Base-by-base conservation (phyloP, 92 coral and sea anemone genomes). In the Metridium senile region DNA sequence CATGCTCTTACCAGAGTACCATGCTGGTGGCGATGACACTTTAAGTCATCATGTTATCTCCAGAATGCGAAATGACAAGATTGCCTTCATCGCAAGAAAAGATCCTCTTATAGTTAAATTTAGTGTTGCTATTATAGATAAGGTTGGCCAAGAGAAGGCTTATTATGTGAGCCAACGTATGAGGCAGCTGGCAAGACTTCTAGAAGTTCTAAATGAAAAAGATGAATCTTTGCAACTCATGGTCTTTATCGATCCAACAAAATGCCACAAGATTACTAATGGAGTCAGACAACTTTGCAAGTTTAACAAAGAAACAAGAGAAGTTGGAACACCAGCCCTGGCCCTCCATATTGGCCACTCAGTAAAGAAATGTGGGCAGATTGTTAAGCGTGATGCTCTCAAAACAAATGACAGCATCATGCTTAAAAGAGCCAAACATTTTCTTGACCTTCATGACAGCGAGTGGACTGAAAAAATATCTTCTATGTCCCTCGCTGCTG, bases 281-380 rank as follows among this genome's bases (percentile, higher is more conserved):
- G 79, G 66, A 9, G 82, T 68, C 1, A 72, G 34, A 26, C 59
- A 46, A 0, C 54, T 62, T 0, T 76, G 89, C 31, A 19, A 28
- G 0, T 72, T 72, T 49, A 33, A 71, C 64, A 0, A 1, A 13
- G 22, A 33, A 1, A 63, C 31, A 19, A 45, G 33, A 9, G 0
- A 16, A 4, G 63, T 69, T 0, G 16, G 59, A 20, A 54, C 28
- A 4, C 89, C 81, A 0, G 73, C 81, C 2, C 53, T 84, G 0
- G 76, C 80, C 47, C 71, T 84, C 0, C 77, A 84, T 53, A 80
- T 80, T 39, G 89, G 81, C 1, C 81, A 85, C 61, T 77, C 68
- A 74, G 1, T 79, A 20, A 51, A 70, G 29, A 57, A 54, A 2
- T 85, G 88, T 78, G 84, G 66, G 0, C 58, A 54, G 35, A 30